Conservation (phyloP, 2,797 vertebrate species). For the Acrocephalus scirpaceus region DNA sequence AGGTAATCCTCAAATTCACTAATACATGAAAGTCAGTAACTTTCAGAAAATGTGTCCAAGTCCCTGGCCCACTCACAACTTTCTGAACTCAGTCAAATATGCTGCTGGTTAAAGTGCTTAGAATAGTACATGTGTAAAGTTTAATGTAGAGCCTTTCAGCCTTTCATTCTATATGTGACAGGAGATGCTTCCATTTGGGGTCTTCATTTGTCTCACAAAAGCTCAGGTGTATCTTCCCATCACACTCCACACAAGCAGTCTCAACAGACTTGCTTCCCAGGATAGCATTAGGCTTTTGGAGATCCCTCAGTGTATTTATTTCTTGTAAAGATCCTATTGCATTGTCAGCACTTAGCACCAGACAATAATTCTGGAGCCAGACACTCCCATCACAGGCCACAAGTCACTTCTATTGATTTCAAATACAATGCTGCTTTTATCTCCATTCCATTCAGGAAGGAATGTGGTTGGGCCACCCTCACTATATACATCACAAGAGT, state of each 20-base stretch:
- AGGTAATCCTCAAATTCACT: background rate
- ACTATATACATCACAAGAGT: background rate
- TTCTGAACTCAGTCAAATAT: background rate
- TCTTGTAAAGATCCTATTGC: constrained; percentile 10
- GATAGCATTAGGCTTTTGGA: background rate
- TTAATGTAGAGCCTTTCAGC: background rate
- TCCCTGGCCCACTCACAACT: background rate
- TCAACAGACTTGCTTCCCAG: background rate
- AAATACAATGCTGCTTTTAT: constrained; percentile 33
- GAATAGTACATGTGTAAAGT: background rate
- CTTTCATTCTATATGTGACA: background rate
- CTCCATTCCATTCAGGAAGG: background rate
- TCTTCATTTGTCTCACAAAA: background rate
- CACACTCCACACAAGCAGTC: background rate
- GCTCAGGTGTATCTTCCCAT: background rate
- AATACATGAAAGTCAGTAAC: background rate
- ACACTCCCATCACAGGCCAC: background rate
- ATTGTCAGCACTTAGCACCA: constrained; percentile 47
- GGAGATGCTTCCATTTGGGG: background rate
- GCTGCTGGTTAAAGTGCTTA: background rate
- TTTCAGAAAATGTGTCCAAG: background rate
- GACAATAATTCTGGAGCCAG: constrained; percentile 45
- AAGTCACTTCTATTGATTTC: constrained; percentile 43
- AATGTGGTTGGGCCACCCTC: background rate
- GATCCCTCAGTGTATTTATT: background rate